phyloP scores from a whole-genome alignment of 2,888 invertebrate species.

The Agrochola circellaris region DNA sequence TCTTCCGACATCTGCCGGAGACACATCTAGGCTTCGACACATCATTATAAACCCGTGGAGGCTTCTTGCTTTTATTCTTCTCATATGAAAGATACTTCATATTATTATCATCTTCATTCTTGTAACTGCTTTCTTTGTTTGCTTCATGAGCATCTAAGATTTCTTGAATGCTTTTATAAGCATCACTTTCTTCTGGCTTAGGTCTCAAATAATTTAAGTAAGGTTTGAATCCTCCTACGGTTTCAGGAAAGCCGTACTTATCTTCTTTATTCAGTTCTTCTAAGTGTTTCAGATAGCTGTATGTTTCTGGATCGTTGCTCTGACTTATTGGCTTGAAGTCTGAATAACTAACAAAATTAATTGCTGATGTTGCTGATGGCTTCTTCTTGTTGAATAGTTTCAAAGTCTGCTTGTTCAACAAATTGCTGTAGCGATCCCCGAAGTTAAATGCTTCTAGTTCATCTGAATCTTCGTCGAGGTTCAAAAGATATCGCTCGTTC shows the following conservation, averaged over 20 bases:
- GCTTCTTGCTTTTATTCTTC: slow-evolving; percentile 72
- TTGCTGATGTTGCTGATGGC: slow-evolving; percentile 68
- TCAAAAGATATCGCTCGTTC: slow-evolving; percentile 73
- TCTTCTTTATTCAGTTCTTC: slow-evolving; percentile 76
- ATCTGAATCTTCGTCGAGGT: slow-evolving; percentile 66
- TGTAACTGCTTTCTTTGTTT: slow-evolving; percentile 70
- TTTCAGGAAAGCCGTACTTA: slow-evolving; percentile 68
- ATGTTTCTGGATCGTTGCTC: slow-evolving; percentile 81
- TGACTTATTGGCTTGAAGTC: slow-evolving; percentile 82
- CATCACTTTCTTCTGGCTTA: slow-evolving; percentile 75
- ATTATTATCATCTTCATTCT: slow-evolving; percentile 66
- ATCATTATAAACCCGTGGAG: slow-evolving; percentile 62
- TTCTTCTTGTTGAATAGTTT: slow-evolving; percentile 65
- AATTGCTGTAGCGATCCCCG: slow-evolving; percentile 73
- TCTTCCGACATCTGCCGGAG: slow-evolving; percentile 79
- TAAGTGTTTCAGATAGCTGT: slow-evolving; percentile 82
- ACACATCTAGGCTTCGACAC: slow-evolving; percentile 74
- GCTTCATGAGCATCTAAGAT: slow-evolving; percentile 85
- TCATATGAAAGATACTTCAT: slow-evolving; percentile 72
- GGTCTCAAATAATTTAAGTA: slow-evolving; percentile 63
- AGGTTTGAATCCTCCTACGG: slow-evolving; percentile 62
- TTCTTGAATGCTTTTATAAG: slow-evolving; percentile 83
- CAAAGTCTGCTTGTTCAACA: slow-evolving; percentile 65
- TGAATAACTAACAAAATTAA: slow-evolving; percentile 79
- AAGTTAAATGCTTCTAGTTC: slow-evolving; percentile 70